phyloP scores from a whole-genome alignment of 2,113 vertebrate genomes.

The Gobiocypris rarus region DNA sequence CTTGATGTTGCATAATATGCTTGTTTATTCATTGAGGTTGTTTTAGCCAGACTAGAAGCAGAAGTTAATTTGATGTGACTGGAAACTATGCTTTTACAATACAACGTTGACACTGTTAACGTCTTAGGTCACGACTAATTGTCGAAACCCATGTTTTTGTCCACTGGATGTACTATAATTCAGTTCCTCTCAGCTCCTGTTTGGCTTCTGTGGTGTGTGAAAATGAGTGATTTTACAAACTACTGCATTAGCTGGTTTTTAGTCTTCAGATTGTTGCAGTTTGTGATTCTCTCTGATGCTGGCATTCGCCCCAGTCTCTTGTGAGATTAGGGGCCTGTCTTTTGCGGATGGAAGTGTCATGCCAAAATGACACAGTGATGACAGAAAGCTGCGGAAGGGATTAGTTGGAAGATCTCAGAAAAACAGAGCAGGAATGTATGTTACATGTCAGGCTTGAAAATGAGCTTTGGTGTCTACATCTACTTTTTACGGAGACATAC shows the following conservation, averaged over 20 bases:
- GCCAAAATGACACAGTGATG: constrained; percentile 70
- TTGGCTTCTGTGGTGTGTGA: background rate
- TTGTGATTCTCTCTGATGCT: background rate
- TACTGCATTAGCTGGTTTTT: background rate
- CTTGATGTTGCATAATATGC: no score
- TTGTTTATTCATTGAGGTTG: no score
- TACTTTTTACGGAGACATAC: background rate
- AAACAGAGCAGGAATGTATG: constrained; percentile 34
- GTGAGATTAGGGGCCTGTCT: background rate
- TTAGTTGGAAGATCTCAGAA: constrained; percentile 35
- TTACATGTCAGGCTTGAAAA: background rate
- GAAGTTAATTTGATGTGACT: no score
- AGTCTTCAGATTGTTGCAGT: background rate
- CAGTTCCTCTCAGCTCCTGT: background rate
- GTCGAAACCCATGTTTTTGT: background rate
- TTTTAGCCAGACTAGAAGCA: no score
- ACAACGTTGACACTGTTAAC: background rate
- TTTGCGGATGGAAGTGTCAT: constrained; percentile 56
- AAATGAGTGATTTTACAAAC: background rate
- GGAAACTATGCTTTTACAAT: no score
- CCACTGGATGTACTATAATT: background rate
- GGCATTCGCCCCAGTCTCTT: background rate
- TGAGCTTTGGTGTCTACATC: background rate
- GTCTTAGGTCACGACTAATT: background rate
- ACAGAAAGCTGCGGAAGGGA: constrained; percentile 59